Evolutionary conservation across 2,888 invertebrate species (phyloP), one percentile per base, ranked within the genome.

Genomic region (Volucella inanis): DNA sequence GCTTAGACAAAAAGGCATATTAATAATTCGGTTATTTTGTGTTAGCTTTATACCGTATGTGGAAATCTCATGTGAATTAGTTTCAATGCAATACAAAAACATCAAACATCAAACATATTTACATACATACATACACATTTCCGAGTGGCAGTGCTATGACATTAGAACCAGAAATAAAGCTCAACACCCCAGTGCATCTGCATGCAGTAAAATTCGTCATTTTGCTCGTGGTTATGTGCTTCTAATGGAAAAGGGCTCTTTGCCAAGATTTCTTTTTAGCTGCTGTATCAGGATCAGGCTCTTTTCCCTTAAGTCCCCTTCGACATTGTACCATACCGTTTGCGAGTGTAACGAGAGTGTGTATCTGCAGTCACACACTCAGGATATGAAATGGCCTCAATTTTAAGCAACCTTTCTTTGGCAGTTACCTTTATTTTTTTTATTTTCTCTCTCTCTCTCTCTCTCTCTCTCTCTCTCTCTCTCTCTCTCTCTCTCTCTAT

Each of bases 311-410:
- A 47, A 41, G 57, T 54, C 57, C 41, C 75, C 70, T 84, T 75
- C 67, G 80, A 54, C 70, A 65, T 22, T 59, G 31, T 31, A 31
- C 31, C 31, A 31, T 6, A 31, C 31, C 6, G 22, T 22, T 22
- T 22, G 22, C 3, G 22, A 22, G 22, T 22, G 0, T 2, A 31
- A 31, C 50, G 47, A n/a, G 38, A 18, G 43, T 59, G 39, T 18
- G 22, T 18, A 10, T 18, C 14, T 62, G 54, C 59, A 54, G 49
- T 11, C 61, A 72, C 50, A 65, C 57, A 77, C 61, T 65, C 43
- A 74, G 64, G 65, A 71, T 80, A 68, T 72, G 62, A 72, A 81
- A 72, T 81, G 85, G 76, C 85, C 85, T 81, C 80, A 81, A 81
- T 85, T 85, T 71, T 41, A 43, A 80, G 65, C 79, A 84, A 70